phyloP scores from a whole-genome alignment of 2,113 vertebrate species.

The Jaculus jaculus region DNA sequence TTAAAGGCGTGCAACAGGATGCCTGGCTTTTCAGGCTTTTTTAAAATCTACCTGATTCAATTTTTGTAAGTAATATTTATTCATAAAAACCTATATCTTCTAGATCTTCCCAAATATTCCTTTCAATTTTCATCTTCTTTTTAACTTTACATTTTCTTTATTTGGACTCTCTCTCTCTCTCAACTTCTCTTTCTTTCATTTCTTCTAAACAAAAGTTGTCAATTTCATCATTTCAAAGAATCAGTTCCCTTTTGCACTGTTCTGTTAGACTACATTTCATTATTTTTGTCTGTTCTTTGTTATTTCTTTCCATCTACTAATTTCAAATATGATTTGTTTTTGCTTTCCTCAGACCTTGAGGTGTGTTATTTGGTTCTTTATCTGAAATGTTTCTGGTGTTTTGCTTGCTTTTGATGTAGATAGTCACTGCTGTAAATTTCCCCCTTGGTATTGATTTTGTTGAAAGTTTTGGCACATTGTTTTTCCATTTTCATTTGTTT shows the following conservation, averaged over 20 bases:
- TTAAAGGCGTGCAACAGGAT: too few species aligned
- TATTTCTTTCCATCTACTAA: background rate
- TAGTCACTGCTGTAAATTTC: too few species aligned
- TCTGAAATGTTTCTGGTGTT: background rate
- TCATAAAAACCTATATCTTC: too few species aligned
- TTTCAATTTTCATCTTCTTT: background rate
- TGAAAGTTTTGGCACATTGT: background rate
- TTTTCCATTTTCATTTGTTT: background rate
- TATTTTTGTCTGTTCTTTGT: background rate
- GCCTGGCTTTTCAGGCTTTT: too few species aligned
- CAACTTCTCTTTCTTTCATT: background rate
- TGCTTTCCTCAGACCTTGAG: background rate
- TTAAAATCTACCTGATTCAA: background rate
- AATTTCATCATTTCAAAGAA: background rate
- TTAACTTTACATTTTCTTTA: background rate
- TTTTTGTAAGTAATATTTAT: background rate
- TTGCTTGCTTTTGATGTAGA: background rate
- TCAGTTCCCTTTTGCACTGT: background rate
- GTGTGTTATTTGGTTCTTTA: background rate
- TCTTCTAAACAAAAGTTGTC: background rate
- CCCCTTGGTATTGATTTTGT: background rate
- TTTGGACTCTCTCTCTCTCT: background rate
- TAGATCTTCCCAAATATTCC: background rate
- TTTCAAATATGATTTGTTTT: background rate
- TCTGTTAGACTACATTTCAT: background rate